Evolutionary conservation across 2,113 vertebrate genomes (phyloP).

Genomic region (Mormyrus iriodes): DNA sequence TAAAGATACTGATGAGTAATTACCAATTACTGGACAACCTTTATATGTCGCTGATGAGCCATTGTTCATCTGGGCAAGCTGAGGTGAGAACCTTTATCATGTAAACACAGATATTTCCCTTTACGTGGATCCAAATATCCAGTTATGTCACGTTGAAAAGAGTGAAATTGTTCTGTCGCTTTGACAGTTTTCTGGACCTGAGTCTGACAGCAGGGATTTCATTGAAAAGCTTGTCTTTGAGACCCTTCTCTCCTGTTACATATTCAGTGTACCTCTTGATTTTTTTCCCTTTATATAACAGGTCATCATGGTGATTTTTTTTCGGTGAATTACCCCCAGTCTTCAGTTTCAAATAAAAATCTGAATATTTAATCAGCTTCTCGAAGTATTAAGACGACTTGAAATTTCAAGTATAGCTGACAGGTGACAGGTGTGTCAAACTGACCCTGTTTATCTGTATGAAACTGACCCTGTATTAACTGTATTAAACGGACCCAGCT

Average conservation of each 20-base stretch:
- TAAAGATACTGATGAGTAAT: neutral
- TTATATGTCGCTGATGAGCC: neutral
- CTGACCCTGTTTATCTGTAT: conserved; percentile 4
- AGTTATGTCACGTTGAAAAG: conserved; percentile 48
- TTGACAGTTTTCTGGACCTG: conserved; percentile 56
- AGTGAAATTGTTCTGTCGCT: conserved; percentile 46
- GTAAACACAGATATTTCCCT: conserved; percentile 50
- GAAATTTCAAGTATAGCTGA: neutral
- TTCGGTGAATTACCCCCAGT: neutral
- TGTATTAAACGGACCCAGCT: conserved; percentile 20
- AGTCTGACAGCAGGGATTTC: conserved; percentile 37
- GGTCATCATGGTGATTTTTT: conserved; percentile 7
- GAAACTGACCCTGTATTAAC: neutral
- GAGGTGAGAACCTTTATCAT: conserved; percentile 57
- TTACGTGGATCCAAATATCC: conserved; percentile 51
- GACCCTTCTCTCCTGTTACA: neutral
- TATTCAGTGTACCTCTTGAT: conserved; percentile 5
- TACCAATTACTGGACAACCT: neutral
- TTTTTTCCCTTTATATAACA: neutral
- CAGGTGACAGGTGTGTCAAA: conserved; percentile 4
- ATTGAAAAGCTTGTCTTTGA: conserved; percentile 37
- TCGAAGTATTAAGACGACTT: conserved; percentile 1
- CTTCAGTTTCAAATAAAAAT: neutral
- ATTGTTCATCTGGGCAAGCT: conserved; percentile 42
- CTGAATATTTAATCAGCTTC: neutral